Base-by-base conservation (phyloP, 2,797 vertebrate species). In the Hippocampus kuda region DNA sequence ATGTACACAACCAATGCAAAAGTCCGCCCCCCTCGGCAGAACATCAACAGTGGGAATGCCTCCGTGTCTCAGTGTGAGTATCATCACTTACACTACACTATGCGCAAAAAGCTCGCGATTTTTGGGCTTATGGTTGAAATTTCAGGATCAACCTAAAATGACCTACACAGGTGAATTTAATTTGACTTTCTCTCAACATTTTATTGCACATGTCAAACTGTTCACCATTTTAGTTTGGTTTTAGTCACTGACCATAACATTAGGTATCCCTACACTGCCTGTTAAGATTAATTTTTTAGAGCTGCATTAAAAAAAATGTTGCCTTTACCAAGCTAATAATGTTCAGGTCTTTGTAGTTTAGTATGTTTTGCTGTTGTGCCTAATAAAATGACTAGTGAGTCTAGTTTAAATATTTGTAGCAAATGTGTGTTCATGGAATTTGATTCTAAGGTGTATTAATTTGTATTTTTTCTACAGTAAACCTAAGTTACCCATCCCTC, bases 1-100 rank as follows among this genome's bases (percentile, higher is more conserved):
- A 98, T 99, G 84, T 98, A 90, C 77, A 94, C 95, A 67, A 94
- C 93, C 80, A 97, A 99, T 48, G 92, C 95, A 75, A 97, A 93
- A 90, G 93, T 99, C 73, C 91, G 78, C 61, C 90, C 92, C 22
- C 97, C 97, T 0, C 87, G 91, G 72, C 91, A 91, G 66, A 88
- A 84, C 70, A 81, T 72, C 70, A 93, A 84, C 89, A 82, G 20
- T 51, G 49, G 5, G 20, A 51, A 22, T 22, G 49, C 49, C 49
- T 51, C 87, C 24, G 70, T 94, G 69, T 93, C 94, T 75, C 89
- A 93, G 75, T 87, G 97, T 99, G 90, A 94, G 96, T 94, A 83
- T 75, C 51, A 13, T 27, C 48, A 12, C 10, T 11, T 4, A 24
- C 11, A 56, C n/a, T 26, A 56, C n/a, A 24, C n/a, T 56, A 56